phyloP scores from a whole-genome alignment of 2,888 invertebrate species.

The Spialia ferax region DNA sequence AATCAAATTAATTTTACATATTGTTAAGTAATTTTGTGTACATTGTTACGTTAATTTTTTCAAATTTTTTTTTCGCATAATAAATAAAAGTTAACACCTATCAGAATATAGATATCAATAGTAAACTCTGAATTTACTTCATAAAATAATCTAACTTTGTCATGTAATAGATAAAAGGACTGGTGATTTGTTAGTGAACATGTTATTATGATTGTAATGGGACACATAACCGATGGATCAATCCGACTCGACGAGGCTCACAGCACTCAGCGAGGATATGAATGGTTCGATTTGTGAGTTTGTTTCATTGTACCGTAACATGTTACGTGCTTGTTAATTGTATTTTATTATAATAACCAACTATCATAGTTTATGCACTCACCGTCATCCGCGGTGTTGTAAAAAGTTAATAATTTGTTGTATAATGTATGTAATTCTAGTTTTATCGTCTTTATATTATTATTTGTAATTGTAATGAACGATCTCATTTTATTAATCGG shows the following conservation, averaged over 20 bases:
- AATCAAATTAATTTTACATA: slow-evolving; percentile 77
- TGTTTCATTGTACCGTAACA: slow-evolving; percentile 79
- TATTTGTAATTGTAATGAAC: slow-evolving; percentile 86
- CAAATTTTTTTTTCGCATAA: slow-evolving; percentile 63
- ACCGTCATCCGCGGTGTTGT: slow-evolving; percentile 71
- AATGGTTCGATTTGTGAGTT: slow-evolving; percentile 57
- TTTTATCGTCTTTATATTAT: slow-evolving; percentile 84
- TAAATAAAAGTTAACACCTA: slow-evolving; percentile 37
- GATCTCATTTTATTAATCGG: slow-evolving; percentile 87
- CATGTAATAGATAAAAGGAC: not conserved
- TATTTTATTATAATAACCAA: slow-evolving; percentile 65
- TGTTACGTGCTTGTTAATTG: slow-evolving; percentile 71
- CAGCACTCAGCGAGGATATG: slow-evolving; percentile 43
- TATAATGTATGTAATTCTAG: slow-evolving; percentile 84
- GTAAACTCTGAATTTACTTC: slow-evolving; percentile 12
- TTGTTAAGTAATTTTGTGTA: slow-evolving; percentile 62
- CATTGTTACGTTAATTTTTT: slow-evolving; percentile 54
- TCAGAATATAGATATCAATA: slow-evolving; percentile 33
- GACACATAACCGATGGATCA: slow-evolving; percentile 15
- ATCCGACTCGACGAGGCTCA: slow-evolving; percentile 11
- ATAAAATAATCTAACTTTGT: not conserved
- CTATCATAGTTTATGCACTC: slow-evolving; percentile 64
- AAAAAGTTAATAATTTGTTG: slow-evolving; percentile 83
- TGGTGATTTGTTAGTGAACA: slow-evolving; percentile 8
- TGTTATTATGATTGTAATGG: not conserved